A percentile compares a stretch with the other conserved stretches of the same genome.
Evolutionary conservation across 2,888 invertebrate genomes (phyloP).

Genomic region (Pollenia griseotomentosa): DNA sequence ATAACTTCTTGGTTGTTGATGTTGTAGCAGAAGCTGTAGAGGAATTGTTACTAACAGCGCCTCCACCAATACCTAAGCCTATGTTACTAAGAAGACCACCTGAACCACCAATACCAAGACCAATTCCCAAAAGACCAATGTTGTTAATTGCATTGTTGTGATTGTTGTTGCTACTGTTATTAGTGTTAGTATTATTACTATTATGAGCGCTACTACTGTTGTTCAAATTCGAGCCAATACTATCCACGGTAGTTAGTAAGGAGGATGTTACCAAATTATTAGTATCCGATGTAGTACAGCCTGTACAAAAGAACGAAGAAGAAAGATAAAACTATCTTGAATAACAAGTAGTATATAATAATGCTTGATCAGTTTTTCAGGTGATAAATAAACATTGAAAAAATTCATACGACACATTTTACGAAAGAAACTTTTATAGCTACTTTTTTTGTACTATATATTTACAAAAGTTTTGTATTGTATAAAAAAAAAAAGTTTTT

Average conservation of each 20-base stretch:
- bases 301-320: conserved; percentile 63
- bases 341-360: conserved; percentile 24
- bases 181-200: conserved; percentile 77
- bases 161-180: conserved; percentile 84
- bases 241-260: conserved; percentile 72
- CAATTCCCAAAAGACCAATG: conserved; percentile 71
- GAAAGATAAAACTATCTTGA: conserved; percentile 41
- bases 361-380: conserved; percentile 8
- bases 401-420: too few species aligned
- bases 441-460: too few species aligned
- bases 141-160: conserved; percentile 73
- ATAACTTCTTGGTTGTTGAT: conserved; percentile 80
- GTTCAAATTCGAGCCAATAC: conserved; percentile 68
- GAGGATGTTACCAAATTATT: conserved; percentile 70
- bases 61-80: conserved; percentile 71
- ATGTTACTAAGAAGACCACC: conserved; percentile 73
- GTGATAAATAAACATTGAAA: background rate
- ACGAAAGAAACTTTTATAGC: too few species aligned
- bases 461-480: too few species aligned
- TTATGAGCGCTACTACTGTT: conserved; percentile 73
- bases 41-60: conserved; percentile 61
- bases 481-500: too few species aligned
- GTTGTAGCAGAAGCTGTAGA: conserved; percentile 73
- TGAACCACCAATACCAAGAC: conserved; percentile 72
- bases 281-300: conserved; percentile 70